Evolutionary conservation across 2,888 invertebrate species (phyloP), one percentile per base, ranked within the genome.

Genomic region (Trilocha varians): DNA sequence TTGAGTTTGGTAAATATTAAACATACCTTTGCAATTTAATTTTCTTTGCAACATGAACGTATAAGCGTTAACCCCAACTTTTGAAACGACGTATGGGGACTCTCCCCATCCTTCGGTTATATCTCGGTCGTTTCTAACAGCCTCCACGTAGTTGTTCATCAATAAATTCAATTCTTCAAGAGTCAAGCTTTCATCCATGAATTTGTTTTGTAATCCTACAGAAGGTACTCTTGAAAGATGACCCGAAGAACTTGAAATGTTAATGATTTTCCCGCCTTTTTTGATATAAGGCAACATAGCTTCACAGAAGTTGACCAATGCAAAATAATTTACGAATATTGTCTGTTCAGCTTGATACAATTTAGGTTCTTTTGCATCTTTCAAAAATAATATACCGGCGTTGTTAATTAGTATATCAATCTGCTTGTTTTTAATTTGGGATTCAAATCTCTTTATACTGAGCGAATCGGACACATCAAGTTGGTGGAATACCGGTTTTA

Each of bases 331-430:
- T 0, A 82, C 68, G 1, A 46, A 36, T n/a, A 83, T 39, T 0
- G 82, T 83, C 39, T 75, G 59, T 47, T 77, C 68, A 0, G 74
- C 75, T 64, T 79, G 78, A 8, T 57, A 50, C 0, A 46, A 13
- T 42, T 69, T 74, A 0, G 78, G 44, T 57, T 82, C 78, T n/a
- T 51, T 55, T 1, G 78, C 59, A 43, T 78, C 75, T 55, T 77
- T 77, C 0, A 74, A 55, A 53, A 77, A 82, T 1, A 82, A 51
- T 43, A 84, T 55, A 50, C 89, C 93, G 6, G 93, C 94, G 70
- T 94, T 94, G 59, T 94, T 94, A 5, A 94, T 83, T 13, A 94
- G 70, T 33, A 93, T 70, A 59, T 93, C 91, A 3, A 94, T 69
- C 35, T 90, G 88, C 38, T 87, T 85, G 5, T 78, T 62, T 53